Conservation (phyloP, 2,113 vertebrate genomes). For the Porphyrio hochstetteri region DNA sequence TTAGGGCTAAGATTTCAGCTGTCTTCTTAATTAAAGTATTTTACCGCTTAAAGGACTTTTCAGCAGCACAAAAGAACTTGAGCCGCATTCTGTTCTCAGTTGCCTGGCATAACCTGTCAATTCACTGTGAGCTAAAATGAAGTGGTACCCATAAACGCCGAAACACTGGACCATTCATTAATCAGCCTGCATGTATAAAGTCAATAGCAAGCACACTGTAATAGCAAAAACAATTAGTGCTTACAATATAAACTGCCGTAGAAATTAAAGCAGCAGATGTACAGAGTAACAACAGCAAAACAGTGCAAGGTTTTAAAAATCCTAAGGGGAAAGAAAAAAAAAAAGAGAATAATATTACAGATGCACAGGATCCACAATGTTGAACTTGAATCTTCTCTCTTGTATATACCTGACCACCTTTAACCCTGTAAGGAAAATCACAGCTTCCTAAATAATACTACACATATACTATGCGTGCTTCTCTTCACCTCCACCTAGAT, state of each 20-base stretch:
- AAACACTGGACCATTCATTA: background rate
- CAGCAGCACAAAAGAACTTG: background rate
- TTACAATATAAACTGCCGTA: background rate
- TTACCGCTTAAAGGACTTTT: background rate
- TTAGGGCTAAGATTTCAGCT: background rate
- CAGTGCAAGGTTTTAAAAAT: background rate
- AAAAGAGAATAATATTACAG: background rate
- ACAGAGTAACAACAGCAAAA: background rate
- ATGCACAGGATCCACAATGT: background rate
- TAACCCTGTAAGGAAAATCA: background rate
- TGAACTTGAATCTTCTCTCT: background rate
- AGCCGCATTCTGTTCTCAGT: background rate
- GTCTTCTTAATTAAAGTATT: conserved; percentile 24
- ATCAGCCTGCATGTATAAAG: background rate
- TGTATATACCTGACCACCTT: background rate
- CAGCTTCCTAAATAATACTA: background rate
- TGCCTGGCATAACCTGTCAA: conserved; percentile 1
- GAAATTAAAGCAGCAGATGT: background rate
- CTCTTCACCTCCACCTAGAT: background rate
- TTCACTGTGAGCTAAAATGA: background rate
- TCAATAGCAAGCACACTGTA: background rate
- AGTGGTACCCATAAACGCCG: background rate
- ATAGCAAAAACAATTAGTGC: background rate
- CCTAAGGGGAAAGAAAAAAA: background rate
- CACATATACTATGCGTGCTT: background rate